Base-by-base conservation (phyloP, 2,797 vertebrate species). In the Sebastiscus albofasciatus region DNA sequence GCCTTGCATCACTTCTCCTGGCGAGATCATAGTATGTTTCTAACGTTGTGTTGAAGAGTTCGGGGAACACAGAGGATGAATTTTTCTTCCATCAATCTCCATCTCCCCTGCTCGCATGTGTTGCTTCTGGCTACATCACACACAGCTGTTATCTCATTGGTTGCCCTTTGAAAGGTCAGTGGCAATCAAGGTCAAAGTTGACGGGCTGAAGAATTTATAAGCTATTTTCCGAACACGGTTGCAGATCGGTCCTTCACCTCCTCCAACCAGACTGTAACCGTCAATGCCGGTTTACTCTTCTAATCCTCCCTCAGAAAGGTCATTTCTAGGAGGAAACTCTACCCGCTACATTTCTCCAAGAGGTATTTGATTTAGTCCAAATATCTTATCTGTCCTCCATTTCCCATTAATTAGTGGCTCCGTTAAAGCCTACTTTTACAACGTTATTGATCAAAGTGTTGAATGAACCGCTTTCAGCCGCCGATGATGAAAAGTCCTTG, bases 381-480 rank as follows among this genome's bases (percentile, higher is more conserved):
- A 87, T 64, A 81, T 67, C 59, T 39, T 33, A 24, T 49, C 31
- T 8, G 58, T 79, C 69, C 70, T 83, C 26, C 29, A 33, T 67
- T 80, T 79, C 60, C 16, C 67, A 79, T 83, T 75, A 72, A 85
- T 88, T 83, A 80, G 61, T 22, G 69, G 52, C 49, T 80, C 39
- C 61, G 33, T 69, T 67, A 76, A 88, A 80, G 68, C 61, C 52
- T 56, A 27, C 62, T 34, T 82, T 81, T 81, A 77, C 70, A 83
- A 29, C 68, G 29, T 39, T 84, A 81, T 85, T 89, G 67, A 88
- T 91, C 65, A 73, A 69, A 67, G 79, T 82, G 71, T 85, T 85
- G 69, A 74, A 77, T 81, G 62, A 61, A 62, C 55, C 24, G 58
- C 80, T 70, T 70, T 73, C 59, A 73, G 64, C 55, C 8, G 29